Conservation (phyloP, 30 jellyfish, hydroid and myxozoan species). For the Turritopsis rubra region DNA sequence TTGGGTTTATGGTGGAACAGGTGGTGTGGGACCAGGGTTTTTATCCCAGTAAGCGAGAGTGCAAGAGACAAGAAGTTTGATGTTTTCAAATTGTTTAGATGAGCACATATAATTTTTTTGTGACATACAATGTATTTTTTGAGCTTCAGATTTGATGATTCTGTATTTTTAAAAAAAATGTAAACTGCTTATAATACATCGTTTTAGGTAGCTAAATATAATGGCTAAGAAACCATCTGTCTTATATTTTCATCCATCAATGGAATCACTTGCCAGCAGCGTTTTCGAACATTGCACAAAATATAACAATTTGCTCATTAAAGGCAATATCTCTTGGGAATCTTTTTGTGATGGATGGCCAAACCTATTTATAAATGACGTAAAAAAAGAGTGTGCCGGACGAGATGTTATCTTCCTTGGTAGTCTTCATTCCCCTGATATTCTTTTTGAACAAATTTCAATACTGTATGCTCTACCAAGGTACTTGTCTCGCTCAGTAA, state of each 20-base stretch:
- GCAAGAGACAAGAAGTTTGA: no score
- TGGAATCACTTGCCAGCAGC: constrained; percentile 46
- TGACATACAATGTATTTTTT: no score
- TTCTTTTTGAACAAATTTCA: constrained; percentile 75
- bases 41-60: no score
- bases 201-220: background rate
- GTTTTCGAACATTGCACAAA: constrained; percentile 3
- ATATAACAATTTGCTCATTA: constrained; percentile 4
- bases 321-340: constrained; percentile 71
- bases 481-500: constrained; percentile 74
- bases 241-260: constrained; percentile 68
- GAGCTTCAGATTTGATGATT: no score
- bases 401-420: constrained; percentile 91
- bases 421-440: constrained; percentile 72
- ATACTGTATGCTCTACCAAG: constrained; percentile 75
- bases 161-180: no score
- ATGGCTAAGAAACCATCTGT: constrained; percentile 45
- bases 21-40: no score
- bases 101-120: no score
- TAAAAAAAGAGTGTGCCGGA: constrained; percentile 77
- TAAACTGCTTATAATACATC: no score
- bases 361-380: constrained; percentile 64
- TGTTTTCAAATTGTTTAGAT: no score
- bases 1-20: no score
- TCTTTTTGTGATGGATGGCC: constrained; percentile 84